Percentiles rank a stretch among this genome's conserved stretches.
Evolutionary conservation across 2,113 vertebrate species (phyloP).

Genomic region (Amia ocellicauda): DNA sequence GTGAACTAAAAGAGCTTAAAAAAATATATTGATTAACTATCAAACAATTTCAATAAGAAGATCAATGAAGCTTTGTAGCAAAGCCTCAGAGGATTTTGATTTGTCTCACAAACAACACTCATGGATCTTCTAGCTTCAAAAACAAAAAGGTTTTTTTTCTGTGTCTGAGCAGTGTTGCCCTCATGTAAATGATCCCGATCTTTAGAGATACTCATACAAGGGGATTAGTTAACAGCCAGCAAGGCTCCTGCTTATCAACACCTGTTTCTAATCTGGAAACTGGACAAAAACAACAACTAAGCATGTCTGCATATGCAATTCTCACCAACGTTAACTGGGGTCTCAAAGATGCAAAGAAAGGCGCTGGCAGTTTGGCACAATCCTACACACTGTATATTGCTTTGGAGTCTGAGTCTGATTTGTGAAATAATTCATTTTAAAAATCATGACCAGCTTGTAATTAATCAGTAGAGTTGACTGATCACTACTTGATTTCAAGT

Average conservation of each 20-base stretch:
- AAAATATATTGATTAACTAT: constrained; percentile 76
- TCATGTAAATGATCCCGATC: constrained; percentile 36
- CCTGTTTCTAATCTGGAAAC: constrained; percentile 6
- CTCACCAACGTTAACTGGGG: not conserved
- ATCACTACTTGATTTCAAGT: too few relatives aligned
- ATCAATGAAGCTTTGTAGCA: constrained; percentile 65
- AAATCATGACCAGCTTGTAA: too few relatives aligned
- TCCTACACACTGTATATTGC: too few relatives aligned
- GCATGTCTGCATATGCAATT: constrained; percentile 2
- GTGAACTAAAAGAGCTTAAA: constrained; percentile 46
- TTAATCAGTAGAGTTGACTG: too few relatives aligned
- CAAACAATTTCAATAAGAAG: constrained; percentile 69
- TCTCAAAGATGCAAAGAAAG: not conserved
- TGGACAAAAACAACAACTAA: not conserved
- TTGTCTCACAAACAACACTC: constrained; percentile 57
- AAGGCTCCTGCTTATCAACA: not conserved
- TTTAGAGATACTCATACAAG: constrained; percentile 43
- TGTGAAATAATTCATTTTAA: too few relatives aligned
- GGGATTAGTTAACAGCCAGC: constrained; percentile 8
- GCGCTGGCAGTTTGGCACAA: too few relatives aligned
- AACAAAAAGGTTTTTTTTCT: constrained; percentile 44
- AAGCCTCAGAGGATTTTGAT: constrained; percentile 55
- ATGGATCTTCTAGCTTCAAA: constrained; percentile 60
- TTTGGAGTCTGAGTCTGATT: too few relatives aligned
- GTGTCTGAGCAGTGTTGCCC: constrained; percentile 58